Conservation (phyloP, 2,888 invertebrate species). For the Drosophila putrida region DNA sequence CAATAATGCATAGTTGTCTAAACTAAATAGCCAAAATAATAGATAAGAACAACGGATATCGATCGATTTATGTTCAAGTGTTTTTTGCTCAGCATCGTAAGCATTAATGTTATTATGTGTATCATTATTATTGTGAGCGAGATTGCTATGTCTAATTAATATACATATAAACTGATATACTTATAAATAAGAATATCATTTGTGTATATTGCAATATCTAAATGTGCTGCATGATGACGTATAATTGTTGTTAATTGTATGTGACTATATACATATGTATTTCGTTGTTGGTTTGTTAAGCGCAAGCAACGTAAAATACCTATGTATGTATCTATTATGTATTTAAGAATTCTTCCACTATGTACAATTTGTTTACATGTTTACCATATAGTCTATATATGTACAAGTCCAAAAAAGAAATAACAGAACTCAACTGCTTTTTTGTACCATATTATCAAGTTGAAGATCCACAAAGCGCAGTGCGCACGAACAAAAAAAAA, state of each 20-base stretch:
- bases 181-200: slow-evolving; percentile 16
- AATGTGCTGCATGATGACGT: slow-evolving; percentile 40
- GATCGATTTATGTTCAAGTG: slow-evolving; percentile 26
- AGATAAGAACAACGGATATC: slow-evolving; percentile 23
- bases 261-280: slow-evolving; percentile 31
- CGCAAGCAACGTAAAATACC: slow-evolving; percentile 7
- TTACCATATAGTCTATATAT: slow-evolving; percentile 65
- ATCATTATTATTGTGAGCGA: slow-evolving; percentile 23
- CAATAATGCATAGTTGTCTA: slow-evolving; percentile 18
- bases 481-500: slow-evolving; percentile 14
- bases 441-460: slow-evolving; percentile 18
- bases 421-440: background rate
- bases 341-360: slow-evolving; percentile 56
- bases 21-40: slow-evolving; percentile 34
- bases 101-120: background rate
- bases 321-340: slow-evolving; percentile 32
- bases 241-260: slow-evolving; percentile 65
- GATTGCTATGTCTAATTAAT: slow-evolving; percentile 8
- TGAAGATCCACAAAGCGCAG: slow-evolving; percentile 14
- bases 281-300: slow-evolving; percentile 32
- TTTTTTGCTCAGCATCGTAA: slow-evolving; percentile 36
- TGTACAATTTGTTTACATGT: slow-evolving; percentile 64
- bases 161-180: slow-evolving; percentile 18
- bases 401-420: slow-evolving; percentile 20
- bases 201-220: slow-evolving; percentile 25